Percentiles rank a stretch among this genome's conserved stretches.
phyloP scores from a whole-genome alignment of 2,797 vertebrate genomes.

The Sciurus carolinensis region DNA sequence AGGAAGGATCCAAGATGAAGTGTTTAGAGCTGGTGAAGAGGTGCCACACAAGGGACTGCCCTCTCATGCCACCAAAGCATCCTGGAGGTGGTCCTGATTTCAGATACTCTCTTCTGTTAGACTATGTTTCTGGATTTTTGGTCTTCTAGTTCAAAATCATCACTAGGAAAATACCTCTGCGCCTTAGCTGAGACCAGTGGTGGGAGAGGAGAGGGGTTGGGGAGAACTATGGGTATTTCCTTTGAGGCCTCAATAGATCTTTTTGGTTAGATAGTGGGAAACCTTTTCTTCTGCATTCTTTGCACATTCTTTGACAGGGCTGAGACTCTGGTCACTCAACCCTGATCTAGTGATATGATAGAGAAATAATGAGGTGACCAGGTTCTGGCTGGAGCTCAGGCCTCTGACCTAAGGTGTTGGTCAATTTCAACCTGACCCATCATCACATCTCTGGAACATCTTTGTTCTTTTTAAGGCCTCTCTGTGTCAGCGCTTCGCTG shows the following conservation, averaged over 20 bases:
- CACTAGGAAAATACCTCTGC: background rate
- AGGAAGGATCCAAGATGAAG: background rate
- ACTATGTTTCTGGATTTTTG: background rate
- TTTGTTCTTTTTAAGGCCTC: background rate
- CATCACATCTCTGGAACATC: background rate
- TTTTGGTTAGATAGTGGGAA: background rate
- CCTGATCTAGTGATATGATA: background rate
- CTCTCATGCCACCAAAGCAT: background rate
- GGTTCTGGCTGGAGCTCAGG: background rate
- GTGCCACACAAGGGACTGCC: background rate
- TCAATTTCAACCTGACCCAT: background rate
- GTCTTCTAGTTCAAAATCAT: background rate
- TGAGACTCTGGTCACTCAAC: background rate
- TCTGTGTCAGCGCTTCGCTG: rapidly evolving
- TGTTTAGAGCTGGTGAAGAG: background rate
- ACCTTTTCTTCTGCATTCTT: background rate
- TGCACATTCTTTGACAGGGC: rapidly evolving
- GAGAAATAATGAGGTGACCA: background rate
- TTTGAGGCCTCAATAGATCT: background rate
- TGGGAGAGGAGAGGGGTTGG: rapidly evolving
- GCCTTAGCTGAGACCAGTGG: background rate
- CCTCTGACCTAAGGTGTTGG: background rate
- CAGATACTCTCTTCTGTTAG: background rate
- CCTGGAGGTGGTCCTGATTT: background rate
- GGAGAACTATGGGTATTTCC: background rate